Base-by-base conservation (phyloP, 2,113 vertebrate species). In the Onychostoma macrolepis region DNA sequence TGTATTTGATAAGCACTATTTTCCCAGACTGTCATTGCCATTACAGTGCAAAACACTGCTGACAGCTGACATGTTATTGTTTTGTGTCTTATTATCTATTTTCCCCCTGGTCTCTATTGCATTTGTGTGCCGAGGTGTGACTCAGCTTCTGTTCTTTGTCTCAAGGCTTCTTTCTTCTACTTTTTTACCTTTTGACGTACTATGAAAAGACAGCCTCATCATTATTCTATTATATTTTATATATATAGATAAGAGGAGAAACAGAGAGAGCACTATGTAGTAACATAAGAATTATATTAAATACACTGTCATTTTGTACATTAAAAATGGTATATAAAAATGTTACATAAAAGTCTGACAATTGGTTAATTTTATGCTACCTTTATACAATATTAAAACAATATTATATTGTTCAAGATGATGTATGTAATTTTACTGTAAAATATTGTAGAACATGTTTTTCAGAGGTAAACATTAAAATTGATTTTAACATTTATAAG, bases 121-220 rank as follows among this genome's bases (percentile, higher is more conserved):
- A 74, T 33, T 41, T 38, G 81, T 69, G n/a, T 87, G 74, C 38
- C 21, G 58, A 76, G 19, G 61, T 79, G 58, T 83, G 38, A 86
- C 75, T 80, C 67, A 85, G 71, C 24, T 36, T 76, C 17, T 36
- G 24, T 65, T 69, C 65, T 86, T 41, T 77, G 38, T n/a, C 17
- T 79, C 17, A 86, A 69, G 28, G 43, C 61, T 69, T 43, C 76
- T 86, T 79, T 50, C 85, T 63, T 61, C 43, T 21, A 38, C 4
- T 12, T 53, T 15, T 30, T n/a, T 56, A 19, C 3, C 45, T 48
- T 53, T 72, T 78, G 11, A 43, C 0, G 0, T 65, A 45, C 33
- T 45, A 80, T 80, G 33, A 81, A 81, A 81, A 81, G 36, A 28
- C 36, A 43, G 38, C 38, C 24, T 63, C 56, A 28, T 17, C 11